Conservation (phyloP, 2,888 invertebrate genomes). For the Timandra comae region DNA sequence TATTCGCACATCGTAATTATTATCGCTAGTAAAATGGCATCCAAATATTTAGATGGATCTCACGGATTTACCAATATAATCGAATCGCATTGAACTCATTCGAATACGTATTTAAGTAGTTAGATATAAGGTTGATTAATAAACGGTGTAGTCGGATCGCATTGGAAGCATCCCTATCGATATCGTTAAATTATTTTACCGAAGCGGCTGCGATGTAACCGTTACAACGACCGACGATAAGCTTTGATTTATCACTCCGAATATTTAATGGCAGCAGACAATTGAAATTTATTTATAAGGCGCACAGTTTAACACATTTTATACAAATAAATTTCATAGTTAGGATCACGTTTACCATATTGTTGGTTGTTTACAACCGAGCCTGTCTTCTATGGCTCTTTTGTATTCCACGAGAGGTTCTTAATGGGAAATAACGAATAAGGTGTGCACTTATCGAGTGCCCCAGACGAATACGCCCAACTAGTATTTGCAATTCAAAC, state of each 20-base stretch:
- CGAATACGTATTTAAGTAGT: too few relatives aligned
- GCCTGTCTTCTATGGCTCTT: slow-evolving; percentile 43
- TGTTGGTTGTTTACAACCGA: slow-evolving; percentile 46
- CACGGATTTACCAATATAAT: slow-evolving; percentile 16
- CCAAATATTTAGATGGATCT: slow-evolving; percentile 45
- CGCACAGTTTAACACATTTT: slow-evolving; percentile 48
- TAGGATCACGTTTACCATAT: slow-evolving; percentile 60
- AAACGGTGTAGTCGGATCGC: too few relatives aligned
- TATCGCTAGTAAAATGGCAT: slow-evolving; percentile 71
- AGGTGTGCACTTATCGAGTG: slow-evolving; percentile 10
- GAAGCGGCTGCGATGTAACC: slow-evolving; percentile 56
- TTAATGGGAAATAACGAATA: slow-evolving; percentile 34
- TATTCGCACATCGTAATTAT: slow-evolving; percentile 77
- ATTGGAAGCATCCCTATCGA: slow-evolving; percentile 47
- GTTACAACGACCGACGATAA: slow-evolving; percentile 60
- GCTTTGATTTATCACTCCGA: slow-evolving; percentile 69
- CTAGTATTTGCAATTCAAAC: too few relatives aligned
- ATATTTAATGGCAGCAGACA: slow-evolving; percentile 72
- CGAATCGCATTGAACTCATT: slow-evolving; percentile 7
- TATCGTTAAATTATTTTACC: slow-evolving; percentile 63
- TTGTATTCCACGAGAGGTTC: slow-evolving; percentile 50
- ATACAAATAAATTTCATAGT: slow-evolving; percentile 65
- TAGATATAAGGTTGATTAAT: too few relatives aligned
- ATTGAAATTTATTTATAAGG: slow-evolving; percentile 73
- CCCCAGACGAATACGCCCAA: too few relatives aligned